These are phyloP conservation scores for Chrysogorgia sp. DNA, from an alignment of 92 coral and sea anemone species.

Conservation along the genomic window DNA sequence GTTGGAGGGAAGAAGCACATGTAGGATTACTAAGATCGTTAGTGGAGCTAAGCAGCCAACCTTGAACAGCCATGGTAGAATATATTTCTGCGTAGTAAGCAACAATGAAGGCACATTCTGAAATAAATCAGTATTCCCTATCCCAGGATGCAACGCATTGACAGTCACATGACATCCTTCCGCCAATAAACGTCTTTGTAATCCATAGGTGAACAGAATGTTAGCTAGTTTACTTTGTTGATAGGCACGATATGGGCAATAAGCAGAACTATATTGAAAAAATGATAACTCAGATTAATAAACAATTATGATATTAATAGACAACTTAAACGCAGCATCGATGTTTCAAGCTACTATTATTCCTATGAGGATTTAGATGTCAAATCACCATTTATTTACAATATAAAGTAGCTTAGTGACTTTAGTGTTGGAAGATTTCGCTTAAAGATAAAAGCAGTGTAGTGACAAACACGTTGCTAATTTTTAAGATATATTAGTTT, in stretches of 20 bases:
- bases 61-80: conserved; percentile 65
- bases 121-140: conserved; percentile 80
- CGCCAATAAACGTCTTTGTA: conserved; percentile 70
- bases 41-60: conserved; percentile 46
- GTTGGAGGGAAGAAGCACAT: too few relatives aligned
- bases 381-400: too few relatives aligned
- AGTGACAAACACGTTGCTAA: too few relatives aligned
- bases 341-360: too few relatives aligned
- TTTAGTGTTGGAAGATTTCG: too few relatives aligned
- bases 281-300: background rate
- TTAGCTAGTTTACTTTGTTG: conserved; percentile 93
- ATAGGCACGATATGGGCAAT: conserved; percentile 69
- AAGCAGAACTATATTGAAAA: conserved; percentile 17
- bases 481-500: too few relatives aligned
- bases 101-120: conserved; percentile 67
- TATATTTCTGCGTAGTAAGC: conserved; percentile 52
- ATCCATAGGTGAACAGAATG: conserved; percentile 84
- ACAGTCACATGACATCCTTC: conserved; percentile 79
- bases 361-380: too few relatives aligned
- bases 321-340: too few relatives aligned
- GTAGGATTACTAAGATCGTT: too few relatives aligned
- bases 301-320: background rate
- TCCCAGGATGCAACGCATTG: conserved; percentile 91
- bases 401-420: too few relatives aligned
- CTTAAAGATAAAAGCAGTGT: too few relatives aligned